Percentiles rank a stretch among this genome's conserved stretches.
Conservation (phyloP, 2,888 invertebrate genomes). For the Drosophila formosana region DNA sequence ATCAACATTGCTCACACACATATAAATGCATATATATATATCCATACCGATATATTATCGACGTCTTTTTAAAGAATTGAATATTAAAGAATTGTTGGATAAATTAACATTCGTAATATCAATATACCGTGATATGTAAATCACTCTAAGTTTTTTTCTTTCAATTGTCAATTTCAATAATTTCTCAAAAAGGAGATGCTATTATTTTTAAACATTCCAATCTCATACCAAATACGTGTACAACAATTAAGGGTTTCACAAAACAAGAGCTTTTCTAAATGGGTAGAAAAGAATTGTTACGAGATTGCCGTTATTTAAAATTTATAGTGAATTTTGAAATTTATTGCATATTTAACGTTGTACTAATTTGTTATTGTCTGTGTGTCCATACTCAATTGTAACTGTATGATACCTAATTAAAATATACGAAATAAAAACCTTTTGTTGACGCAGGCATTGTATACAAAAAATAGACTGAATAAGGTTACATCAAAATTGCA, state of each 20-base stretch:
- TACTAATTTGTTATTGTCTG: neutral
- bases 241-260: too few species aligned
- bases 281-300: too few species aligned
- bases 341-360: neutral
- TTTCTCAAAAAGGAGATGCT: too few species aligned
- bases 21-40: conserved; percentile 14
- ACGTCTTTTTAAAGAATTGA: neutral
- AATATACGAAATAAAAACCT: neutral
- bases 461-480: neutral
- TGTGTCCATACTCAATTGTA: neutral
- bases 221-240: too few species aligned
- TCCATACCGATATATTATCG: neutral
- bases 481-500: conserved; percentile 13
- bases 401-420: neutral
- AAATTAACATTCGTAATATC: too few species aligned
- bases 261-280: too few species aligned
- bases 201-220: too few species aligned
- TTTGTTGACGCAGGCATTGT: neutral
- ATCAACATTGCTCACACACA: conserved; percentile 3
- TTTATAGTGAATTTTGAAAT: too few species aligned
- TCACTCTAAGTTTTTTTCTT: too few species aligned
- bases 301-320: too few species aligned
- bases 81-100: neutral
- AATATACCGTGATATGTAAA: too few species aligned
- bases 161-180: too few species aligned